phyloP scores from a whole-genome alignment of 64 coral and sea anemone genomes.

The Platygyra sinensis region DNA sequence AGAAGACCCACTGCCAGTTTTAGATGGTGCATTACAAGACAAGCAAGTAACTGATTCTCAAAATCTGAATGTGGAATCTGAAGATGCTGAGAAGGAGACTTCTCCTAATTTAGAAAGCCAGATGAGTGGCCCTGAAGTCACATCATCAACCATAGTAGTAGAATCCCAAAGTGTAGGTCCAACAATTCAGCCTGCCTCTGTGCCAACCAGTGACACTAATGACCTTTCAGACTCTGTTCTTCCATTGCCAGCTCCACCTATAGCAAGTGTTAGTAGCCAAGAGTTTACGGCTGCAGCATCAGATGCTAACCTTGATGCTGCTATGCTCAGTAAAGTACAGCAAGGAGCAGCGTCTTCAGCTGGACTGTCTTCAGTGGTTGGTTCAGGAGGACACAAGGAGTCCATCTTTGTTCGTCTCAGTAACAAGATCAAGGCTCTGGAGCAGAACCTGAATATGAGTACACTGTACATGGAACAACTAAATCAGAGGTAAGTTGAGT shows the following conservation, averaged over 20 bases:
- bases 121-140: not conserved
- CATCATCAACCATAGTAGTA: not conserved
- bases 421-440: slow-evolving; percentile 94
- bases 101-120: not conserved
- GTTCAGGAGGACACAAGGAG: slow-evolving; percentile 84
- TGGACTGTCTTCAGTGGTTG: slow-evolving; percentile 34
- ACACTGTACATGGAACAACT: slow-evolving; percentile 95
- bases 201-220: slow-evolving; percentile 15
- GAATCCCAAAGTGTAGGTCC: slow-evolving; percentile 32
- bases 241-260: slow-evolving; percentile 35
- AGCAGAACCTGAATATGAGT: slow-evolving; percentile 91
- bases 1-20: not conserved
- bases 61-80: not conserved
- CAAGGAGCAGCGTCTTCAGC: slow-evolving; percentile 46
- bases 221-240: slow-evolving; percentile 18
- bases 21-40: not conserved
- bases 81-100: not conserved
- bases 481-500: slow-evolving; percentile 79
- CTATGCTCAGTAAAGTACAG: slow-evolving; percentile 50
- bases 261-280: slow-evolving; percentile 6
- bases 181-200: slow-evolving; percentile 24
- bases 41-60: not conserved
- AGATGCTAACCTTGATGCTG: not conserved
- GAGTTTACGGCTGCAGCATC: not conserved
- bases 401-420: slow-evolving; percentile 96